Percentiles rank a stretch among this genome's conserved stretches.
These are phyloP conservation scores for Protaetia brevitarsis DNA, from an alignment of 1,140 invertebrate genomes.

Conservation along the genomic window DNA sequence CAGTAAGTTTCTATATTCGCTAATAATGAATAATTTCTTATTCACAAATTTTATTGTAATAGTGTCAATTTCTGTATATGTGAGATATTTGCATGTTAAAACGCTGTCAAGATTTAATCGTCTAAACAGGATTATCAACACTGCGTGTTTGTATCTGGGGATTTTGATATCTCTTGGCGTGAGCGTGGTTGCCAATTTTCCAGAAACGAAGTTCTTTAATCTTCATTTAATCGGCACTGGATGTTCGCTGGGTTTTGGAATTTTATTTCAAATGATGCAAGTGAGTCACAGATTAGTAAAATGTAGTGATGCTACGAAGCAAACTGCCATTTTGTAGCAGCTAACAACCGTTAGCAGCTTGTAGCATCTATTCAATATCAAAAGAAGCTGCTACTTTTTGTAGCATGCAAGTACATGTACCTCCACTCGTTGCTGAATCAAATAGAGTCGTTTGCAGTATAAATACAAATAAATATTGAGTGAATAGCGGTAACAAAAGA, in stretches of 20 bases:
- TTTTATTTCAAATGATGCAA: constrained; percentile 18
- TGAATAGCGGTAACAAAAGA: too few species aligned
- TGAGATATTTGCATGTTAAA: background rate
- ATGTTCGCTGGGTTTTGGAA: background rate
- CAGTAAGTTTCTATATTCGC: constrained; percentile 54
- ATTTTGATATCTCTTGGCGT: background rate
- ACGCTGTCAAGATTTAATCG: background rate
- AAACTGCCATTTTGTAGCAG: too few species aligned
- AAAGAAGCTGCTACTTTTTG: too few species aligned
- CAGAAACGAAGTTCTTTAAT: background rate
- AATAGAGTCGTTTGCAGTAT: too few species aligned
- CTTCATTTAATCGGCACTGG: constrained; percentile 19
- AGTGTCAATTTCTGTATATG: background rate
- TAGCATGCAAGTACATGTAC: too few species aligned
- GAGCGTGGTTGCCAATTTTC: constrained; percentile 25
- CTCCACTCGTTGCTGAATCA: too few species aligned
- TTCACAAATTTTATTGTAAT: background rate
- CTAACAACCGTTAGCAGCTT: too few species aligned
- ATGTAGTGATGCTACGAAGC: too few species aligned
- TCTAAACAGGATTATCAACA: background rate
- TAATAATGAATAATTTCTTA: background rate
- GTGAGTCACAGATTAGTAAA: background rate
- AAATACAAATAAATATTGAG: too few species aligned
- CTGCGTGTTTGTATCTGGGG: background rate
- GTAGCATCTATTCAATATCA: too few species aligned